Evolutionary conservation across 2,113 vertebrate genomes (phyloP), one percentile per base, ranked within the genome.

Genomic region (Tamias sibiricus): DNA sequence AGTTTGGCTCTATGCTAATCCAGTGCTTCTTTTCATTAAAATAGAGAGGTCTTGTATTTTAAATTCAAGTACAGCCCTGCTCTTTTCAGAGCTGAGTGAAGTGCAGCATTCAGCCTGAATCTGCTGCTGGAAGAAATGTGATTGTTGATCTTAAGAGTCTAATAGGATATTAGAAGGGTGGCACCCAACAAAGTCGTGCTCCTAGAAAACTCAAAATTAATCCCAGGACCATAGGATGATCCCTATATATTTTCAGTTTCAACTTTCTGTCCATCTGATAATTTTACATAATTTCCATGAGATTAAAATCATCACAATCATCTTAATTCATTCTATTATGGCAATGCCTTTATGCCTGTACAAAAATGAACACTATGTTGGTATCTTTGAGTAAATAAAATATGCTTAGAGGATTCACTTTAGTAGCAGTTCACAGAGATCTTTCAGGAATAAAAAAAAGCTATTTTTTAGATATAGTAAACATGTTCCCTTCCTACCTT

Each of bases 321-420:
- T 37, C 87, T 91, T 85, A 96, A 89, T 91, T 86, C 9, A 89
- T 82, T 94, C 93, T 95, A 44, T 44, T 91, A 37, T 49, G 47
- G 35, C 37, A 82, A 52, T 87, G 37, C 72, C 37, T 77, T 88
- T 66, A 81, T 14, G 57, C 11, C 28, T 82, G 54, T 40, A 28
- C 4, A 89, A 82, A 13, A 76, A 77, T 86, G 75, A 10, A 81
- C 75, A 81, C 24, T 81, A 74, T 85, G 44, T 62, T 32, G 22
- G 44, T 80, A 91, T 89, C 4, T 68, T 91, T 92, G 16, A 77
- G 66, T 68, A 95, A 95, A 85, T 66, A 57, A 76, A 85, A 28
- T 80, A 68, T 66, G 40, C 20, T 82, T 30, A 54, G 13, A 88
- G 42, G 14, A 94, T 44, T 86, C 26, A 52, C 4, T 81, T 79